phyloP scores from a whole-genome alignment of 2,888 invertebrate species.

The Protonemura montana region DNA sequence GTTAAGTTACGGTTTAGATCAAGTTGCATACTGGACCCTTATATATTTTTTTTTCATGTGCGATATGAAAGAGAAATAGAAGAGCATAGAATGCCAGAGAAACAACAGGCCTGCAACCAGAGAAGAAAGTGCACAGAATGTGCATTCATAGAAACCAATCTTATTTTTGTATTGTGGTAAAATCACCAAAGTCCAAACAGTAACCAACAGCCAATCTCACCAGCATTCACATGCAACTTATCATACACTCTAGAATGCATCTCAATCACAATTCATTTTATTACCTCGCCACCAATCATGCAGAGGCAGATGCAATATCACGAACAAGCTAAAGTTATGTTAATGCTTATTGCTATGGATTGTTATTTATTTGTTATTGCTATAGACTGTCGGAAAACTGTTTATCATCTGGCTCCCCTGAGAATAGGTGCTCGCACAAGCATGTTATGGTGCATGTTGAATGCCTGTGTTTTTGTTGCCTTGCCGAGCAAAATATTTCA shows the following conservation, averaged over 20 bases:
- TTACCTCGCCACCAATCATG: background rate
- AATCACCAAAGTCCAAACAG: background rate
- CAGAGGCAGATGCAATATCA: background rate
- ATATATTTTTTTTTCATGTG: background rate
- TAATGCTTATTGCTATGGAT: background rate
- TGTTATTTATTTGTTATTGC: background rate
- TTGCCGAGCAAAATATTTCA: background rate
- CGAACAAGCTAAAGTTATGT: background rate
- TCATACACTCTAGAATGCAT: background rate
- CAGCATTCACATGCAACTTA: background rate
- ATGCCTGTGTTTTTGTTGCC: background rate
- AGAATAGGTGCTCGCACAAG: background rate
- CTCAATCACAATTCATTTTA: background rate
- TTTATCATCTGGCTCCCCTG: background rate
- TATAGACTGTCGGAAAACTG: background rate
- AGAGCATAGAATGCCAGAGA: background rate
- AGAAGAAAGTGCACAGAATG: background rate
- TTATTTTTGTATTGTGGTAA: background rate
- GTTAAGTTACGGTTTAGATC: background rate
- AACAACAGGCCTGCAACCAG: background rate
- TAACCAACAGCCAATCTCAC: background rate
- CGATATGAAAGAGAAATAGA: background rate
- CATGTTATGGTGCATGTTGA: background rate
- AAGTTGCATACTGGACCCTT: background rate
- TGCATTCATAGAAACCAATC: background rate